These are phyloP conservation scores for Masnerella sp. DNA, from an alignment of 2,888 invertebrate genomes.

Conservation along the genomic window DNA sequence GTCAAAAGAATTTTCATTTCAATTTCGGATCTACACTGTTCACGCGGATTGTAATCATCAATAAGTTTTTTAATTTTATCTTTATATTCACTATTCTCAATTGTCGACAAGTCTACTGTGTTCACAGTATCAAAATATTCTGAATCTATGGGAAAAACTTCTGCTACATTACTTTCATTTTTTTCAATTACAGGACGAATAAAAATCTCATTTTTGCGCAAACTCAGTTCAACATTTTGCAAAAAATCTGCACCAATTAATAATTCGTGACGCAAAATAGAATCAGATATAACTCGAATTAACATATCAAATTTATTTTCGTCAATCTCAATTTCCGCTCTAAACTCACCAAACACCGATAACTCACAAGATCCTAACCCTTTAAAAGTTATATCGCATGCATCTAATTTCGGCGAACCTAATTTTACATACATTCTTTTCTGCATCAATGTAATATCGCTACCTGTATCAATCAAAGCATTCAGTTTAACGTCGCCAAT, in stretches of 20 bases:
- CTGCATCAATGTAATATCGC: slow-evolving; percentile 3
- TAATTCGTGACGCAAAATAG: not conserved
- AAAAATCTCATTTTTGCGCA: too few relatives aligned
- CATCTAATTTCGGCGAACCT: not conserved
- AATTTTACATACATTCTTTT: not conserved
- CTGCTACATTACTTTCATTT: not conserved
- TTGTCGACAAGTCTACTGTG: not conserved
- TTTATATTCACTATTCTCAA: not conserved
- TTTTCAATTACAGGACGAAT: not conserved
- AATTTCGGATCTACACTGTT: not conserved
- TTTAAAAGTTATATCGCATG: not conserved
- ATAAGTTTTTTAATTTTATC: not conserved
- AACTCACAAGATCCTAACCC: not conserved
- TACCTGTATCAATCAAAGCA: slow-evolving; percentile 17
- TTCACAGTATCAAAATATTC: not conserved
- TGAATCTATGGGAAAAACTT: not conserved
- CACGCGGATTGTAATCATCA: not conserved
- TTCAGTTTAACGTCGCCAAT: slow-evolving; percentile 9
- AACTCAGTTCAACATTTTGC: not conserved
- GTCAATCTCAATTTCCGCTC: not conserved
- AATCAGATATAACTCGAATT: not conserved
- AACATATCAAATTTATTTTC: not conserved
- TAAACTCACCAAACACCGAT: not conserved
- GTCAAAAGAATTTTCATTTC: not conserved
- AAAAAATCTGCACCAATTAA: not conserved